Conservation (phyloP, 2,113 vertebrate species). For the Hoplias malabaricus region DNA sequence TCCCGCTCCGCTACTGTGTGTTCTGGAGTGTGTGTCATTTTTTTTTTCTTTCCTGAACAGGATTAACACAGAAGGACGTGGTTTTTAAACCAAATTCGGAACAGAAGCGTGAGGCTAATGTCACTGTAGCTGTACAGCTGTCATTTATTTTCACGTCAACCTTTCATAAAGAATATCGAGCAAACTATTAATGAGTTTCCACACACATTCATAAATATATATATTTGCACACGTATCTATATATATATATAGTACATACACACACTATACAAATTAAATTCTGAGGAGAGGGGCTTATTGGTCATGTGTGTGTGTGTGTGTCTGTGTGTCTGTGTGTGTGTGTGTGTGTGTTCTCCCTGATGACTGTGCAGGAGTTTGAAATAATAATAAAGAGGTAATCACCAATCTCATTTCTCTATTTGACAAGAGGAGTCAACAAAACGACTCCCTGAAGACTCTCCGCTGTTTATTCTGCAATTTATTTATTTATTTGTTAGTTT, state of each 20-base stretch:
- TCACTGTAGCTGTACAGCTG: neutral
- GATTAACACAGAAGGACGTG: constrained; percentile 39
- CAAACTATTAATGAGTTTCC: too few species aligned
- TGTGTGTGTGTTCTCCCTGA: constrained; percentile 33
- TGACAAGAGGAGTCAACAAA: constrained; percentile 42
- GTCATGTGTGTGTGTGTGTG: too few species aligned
- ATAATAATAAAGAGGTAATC: constrained; percentile 45
- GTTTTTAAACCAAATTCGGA: neutral
- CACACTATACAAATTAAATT: too few species aligned
- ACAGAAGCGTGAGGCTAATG: constrained; percentile 3
- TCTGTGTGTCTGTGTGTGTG: constrained; percentile 26
- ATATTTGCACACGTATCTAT: too few species aligned
- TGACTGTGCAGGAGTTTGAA: constrained; percentile 17
- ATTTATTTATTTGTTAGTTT: constrained; percentile 8
- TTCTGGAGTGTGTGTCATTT: constrained; percentile 45
- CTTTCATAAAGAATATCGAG: too few species aligned
- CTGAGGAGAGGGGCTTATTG: too few species aligned
- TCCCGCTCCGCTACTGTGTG: constrained; percentile 21
- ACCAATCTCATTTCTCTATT: constrained; percentile 32
- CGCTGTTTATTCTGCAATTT: constrained; percentile 1
- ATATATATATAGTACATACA: too few species aligned
- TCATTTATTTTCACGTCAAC: constrained; percentile 2
- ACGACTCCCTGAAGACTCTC: constrained; percentile 24
- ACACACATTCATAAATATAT: too few species aligned
- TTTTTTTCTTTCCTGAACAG: constrained; percentile 1